Conservation (phyloP, 1,140 invertebrate genomes). For the Ptiloglossa arizonensis region DNA sequence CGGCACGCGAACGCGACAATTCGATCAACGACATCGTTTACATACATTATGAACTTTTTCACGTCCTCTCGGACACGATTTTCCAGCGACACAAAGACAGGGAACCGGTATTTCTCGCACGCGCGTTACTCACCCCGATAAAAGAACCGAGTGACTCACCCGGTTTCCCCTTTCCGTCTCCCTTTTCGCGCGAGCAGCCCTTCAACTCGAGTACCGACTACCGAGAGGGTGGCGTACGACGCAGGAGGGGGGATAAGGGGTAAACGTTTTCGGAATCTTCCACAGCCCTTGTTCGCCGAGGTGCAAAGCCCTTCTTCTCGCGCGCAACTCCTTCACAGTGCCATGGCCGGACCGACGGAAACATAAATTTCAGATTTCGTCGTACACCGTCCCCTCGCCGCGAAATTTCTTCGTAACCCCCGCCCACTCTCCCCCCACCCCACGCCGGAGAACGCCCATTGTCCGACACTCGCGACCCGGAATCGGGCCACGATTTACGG, state of each 20-base stretch:
- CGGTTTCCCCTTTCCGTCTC: constrained; percentile 13
- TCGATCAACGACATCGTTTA: constrained; percentile 14
- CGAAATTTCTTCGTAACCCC: too few species aligned
- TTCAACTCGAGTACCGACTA: constrained; percentile 28
- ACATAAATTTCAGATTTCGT: constrained; percentile 50
- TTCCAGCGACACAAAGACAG: constrained; percentile 11
- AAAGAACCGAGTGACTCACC: constrained; percentile 32
- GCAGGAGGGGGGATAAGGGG: constrained; percentile 37
- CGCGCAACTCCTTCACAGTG: constrained; percentile 21
- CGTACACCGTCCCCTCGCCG: too few species aligned
- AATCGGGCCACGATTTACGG: constrained; percentile 22
- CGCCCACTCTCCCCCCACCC: neutral
- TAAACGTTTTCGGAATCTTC: constrained; percentile 65
- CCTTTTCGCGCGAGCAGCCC: constrained; percentile 22
- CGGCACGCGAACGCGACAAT: neutral
- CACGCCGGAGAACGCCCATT: neutral
- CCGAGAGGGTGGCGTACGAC: neutral
- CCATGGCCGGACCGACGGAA: constrained; percentile 27
- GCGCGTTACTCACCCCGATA: constrained; percentile 40
- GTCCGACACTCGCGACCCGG: constrained; percentile 18
- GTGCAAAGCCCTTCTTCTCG: constrained; percentile 15
- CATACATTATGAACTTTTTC: constrained; percentile 49
- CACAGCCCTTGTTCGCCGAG: constrained; percentile 45
- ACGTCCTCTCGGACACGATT: constrained; percentile 25
- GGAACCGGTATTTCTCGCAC: neutral